Evolutionary conservation across 2,888 invertebrate species (phyloP), one percentile per base, ranked within the genome.

Genomic region (Bimastos eiseni): DNA sequence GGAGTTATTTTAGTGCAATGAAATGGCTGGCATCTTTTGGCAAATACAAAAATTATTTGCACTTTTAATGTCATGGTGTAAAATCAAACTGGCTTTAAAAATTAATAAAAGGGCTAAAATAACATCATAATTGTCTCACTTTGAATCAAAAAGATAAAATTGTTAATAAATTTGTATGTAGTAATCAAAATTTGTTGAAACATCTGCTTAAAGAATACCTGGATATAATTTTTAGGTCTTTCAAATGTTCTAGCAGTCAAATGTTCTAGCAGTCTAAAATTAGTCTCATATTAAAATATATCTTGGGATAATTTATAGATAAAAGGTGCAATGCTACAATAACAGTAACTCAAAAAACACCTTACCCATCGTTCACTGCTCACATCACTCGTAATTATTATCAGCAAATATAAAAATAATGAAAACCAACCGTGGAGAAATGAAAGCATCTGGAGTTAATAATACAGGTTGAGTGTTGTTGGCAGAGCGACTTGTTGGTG

Each of bases 401-500:
- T 70, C 8, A n/a, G 70, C 70, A 30, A 70, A 70, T 17, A n/a
- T 30, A 70, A 70, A 70, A n/a, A 30, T 30, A n/a, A 70, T n/a
- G 70, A n/a, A 70, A 70, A 70, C 70, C 13, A 8, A 70, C 70
- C 70, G 70, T n/a, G 70, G 70, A 4, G 70, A 70, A 70, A 70
- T 70, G 70, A 70, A 70, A 70, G 70, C 70, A 70, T 70, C 70
- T n/a, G 70, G 70, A 70, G 70, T 70, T 70, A 70, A 70, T 70
- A 70, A 13, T n/a, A 70, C 70, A n/a, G 70, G 70, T 30, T 70
- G 83, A 30, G 89, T 30, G 24, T 37, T 30, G 24, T 37, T 36
- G 36, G 19, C 36, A n/a, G 86, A 84, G 21, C 37, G 88, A 88
- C 24, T 44, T 33, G n/a, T 34, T 38, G n/a, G 34, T 24, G 88